Conservation (phyloP, 2,113 vertebrate genomes). For the Cynocephalus volans region DNA sequence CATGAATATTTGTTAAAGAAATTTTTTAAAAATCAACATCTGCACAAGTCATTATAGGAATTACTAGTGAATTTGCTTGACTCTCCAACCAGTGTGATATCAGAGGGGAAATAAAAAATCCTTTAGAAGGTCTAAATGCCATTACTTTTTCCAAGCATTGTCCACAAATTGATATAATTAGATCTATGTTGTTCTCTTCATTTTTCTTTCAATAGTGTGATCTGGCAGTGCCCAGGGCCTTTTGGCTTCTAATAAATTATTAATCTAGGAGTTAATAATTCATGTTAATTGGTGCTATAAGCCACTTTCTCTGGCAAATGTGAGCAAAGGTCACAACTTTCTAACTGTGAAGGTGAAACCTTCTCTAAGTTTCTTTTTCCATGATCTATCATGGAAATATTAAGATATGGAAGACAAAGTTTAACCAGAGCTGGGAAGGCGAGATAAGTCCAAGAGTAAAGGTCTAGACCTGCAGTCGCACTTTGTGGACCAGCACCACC, state of each 20-base stretch:
- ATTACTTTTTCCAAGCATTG: slow-evolving; percentile 82
- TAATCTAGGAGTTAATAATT: slow-evolving; percentile 97
- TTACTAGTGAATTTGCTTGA: slow-evolving; percentile 51
- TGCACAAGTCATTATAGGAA: not conserved
- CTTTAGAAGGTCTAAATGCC: slow-evolving; percentile 86
- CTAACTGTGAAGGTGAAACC: slow-evolving; percentile 89
- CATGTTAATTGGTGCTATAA: slow-evolving; percentile 97
- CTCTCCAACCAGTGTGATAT: slow-evolving; percentile 81
- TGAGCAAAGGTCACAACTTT: slow-evolving; percentile 92
- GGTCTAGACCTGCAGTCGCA: not conserved
- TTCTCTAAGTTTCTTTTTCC: slow-evolving; percentile 87
- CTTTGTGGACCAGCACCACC: not conserved
- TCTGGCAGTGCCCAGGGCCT: slow-evolving; percentile 91
- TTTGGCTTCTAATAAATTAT: slow-evolving; percentile 96
- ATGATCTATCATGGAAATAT: slow-evolving; percentile 70
- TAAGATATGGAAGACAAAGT: slow-evolving; percentile 77
- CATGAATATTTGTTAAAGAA: not conserved
- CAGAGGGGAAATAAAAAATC: slow-evolving; percentile 85
- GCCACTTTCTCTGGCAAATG: slow-evolving; percentile 93
- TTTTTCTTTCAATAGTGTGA: slow-evolving; percentile 88
- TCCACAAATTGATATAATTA: slow-evolving; percentile 86
- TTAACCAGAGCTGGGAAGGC: slow-evolving; percentile 75
- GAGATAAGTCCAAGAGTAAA: slow-evolving; percentile 57
- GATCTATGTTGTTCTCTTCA: slow-evolving; percentile 87
- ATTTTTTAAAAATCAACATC: not conserved